These are phyloP conservation scores for Crotophaga sulcirostris DNA, from an alignment of 2,113 vertebrate species.

Conservation along the genomic window DNA sequence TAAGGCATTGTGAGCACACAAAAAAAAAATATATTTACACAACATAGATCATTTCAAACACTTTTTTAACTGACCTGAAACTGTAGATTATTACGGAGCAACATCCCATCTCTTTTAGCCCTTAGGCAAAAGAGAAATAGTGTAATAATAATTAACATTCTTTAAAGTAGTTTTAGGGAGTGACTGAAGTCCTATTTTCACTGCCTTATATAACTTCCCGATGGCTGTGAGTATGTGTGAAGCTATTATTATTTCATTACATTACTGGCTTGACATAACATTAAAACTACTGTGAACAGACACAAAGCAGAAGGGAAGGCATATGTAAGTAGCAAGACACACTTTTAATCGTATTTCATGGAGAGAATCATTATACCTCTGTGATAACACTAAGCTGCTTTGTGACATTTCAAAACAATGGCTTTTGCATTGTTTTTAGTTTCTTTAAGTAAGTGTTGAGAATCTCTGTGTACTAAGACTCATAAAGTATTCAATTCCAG, in stretches of 20 bases:
- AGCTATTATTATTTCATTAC: conserved; percentile 1
- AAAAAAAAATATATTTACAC: neutral
- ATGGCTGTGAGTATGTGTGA: neutral
- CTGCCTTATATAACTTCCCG: neutral
- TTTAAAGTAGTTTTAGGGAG: neutral
- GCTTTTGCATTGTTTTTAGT: neutral
- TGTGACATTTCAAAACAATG: neutral
- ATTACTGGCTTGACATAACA: neutral
- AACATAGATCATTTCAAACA: neutral
- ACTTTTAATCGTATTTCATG: neutral
- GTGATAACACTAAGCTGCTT: neutral
- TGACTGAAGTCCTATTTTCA: neutral
- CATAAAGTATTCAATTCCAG: neutral
- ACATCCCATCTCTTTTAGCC: neutral
- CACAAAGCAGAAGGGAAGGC: neutral
- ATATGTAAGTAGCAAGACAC: neutral
- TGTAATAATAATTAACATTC: neutral
- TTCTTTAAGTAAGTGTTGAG: neutral
- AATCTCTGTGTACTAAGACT: neutral
- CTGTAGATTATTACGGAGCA: neutral
- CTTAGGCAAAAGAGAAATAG: neutral
- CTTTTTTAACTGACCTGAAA: neutral
- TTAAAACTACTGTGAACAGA: neutral
- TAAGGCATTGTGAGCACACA: neutral
- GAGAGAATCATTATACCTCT: neutral